These are phyloP conservation scores for Bombus waltoni DNA, from an alignment of 1,140 invertebrate species.

Conservation along the genomic window DNA sequence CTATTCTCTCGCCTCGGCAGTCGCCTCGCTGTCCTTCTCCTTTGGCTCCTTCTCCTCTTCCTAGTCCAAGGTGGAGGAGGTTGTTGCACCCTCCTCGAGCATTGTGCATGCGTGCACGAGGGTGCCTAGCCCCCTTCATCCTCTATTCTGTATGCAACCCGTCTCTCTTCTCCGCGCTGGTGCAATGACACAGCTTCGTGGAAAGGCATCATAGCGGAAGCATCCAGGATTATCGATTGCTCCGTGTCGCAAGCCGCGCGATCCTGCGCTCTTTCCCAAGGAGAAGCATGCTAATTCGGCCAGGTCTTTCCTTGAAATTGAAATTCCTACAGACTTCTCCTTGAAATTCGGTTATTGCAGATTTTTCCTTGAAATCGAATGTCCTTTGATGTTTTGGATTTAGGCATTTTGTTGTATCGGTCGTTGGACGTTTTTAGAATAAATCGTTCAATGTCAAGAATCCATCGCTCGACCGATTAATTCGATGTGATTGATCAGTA, in stretches of 20 bases:
- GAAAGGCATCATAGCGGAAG: slow-evolving; percentile 36
- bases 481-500: too few species aligned
- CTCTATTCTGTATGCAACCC: slow-evolving; percentile 52
- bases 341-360: too few species aligned
- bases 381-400: too few species aligned
- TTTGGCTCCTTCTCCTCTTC: slow-evolving; percentile 47
- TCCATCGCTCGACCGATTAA: too few species aligned
- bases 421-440: too few species aligned
- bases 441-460: too few species aligned
- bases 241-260: background rate
- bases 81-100: slow-evolving; percentile 62
- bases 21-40: slow-evolving; percentile 25
- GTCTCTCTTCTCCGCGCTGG: slow-evolving; percentile 30
- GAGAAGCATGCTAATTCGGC: too few species aligned
- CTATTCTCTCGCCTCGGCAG: slow-evolving; percentile 28
- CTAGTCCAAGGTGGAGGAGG: slow-evolving; percentile 57
- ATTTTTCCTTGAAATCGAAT: too few species aligned
- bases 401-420: too few species aligned
- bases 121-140: slow-evolving; percentile 54
- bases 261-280: slow-evolving; percentile 2
- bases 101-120: slow-evolving; percentile 61
- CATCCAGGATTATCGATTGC: slow-evolving; percentile 51
- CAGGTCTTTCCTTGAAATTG: too few species aligned
- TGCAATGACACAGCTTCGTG: slow-evolving; percentile 46
- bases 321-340: too few species aligned